Evolutionary conservation across 1,140 invertebrate species (phyloP).

Genomic region (Oscheius sp.): DNA sequence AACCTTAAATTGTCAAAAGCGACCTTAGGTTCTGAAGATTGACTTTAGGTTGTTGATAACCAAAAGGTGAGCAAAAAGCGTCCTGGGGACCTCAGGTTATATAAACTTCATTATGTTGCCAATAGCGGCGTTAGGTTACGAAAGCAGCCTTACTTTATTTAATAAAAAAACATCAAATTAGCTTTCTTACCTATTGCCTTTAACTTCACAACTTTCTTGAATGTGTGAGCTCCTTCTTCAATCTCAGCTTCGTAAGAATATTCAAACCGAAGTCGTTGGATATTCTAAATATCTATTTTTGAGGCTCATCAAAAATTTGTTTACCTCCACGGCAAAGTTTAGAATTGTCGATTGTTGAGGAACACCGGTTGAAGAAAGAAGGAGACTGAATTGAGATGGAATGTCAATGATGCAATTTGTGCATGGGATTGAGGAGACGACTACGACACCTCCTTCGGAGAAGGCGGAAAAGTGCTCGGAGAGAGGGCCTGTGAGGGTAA

Average conservation of each 20-base stretch:
- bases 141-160: too few relatives aligned
- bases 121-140: too few relatives aligned
- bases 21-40: too few relatives aligned
- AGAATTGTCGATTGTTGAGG: background rate
- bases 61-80: too few relatives aligned
- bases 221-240: background rate
- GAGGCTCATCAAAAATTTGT: background rate
- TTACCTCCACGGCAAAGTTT: background rate
- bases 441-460: background rate
- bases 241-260: constrained; percentile 1
- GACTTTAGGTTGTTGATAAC: too few relatives aligned
- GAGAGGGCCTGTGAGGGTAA: background rate
- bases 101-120: too few relatives aligned
- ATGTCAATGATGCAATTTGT: background rate
- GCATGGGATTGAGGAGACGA: background rate
- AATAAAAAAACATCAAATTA: too few relatives aligned
- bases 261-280: background rate
- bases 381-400: background rate
- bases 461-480: background rate
- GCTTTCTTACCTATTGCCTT: background rate
- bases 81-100: too few relatives aligned
- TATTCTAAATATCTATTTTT: background rate
- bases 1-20: too few relatives aligned
- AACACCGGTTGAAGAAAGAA: background rate
- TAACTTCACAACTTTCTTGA: background rate